Evolutionary conservation across 2,797 vertebrate genomes (phyloP).

Genomic region (Dicrostonyx torquatus): DNA sequence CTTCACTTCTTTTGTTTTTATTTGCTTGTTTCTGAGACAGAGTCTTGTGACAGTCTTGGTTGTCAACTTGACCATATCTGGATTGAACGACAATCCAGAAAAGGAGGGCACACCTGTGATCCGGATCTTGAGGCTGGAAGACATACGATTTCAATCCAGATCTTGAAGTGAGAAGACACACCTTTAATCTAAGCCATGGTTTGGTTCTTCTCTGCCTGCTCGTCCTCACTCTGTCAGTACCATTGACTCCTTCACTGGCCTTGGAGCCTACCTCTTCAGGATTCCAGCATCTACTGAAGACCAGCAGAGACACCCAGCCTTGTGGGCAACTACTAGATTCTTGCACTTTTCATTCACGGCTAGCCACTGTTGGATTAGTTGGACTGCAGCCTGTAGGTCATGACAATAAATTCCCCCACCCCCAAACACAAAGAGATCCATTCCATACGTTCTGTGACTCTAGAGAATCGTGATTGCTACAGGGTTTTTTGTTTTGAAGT

Average conservation of each 20-base stretch:
- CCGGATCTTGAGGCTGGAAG: neutral
- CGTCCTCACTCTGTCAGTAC: neutral
- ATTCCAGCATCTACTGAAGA: neutral
- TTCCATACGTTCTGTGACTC: neutral
- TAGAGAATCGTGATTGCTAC: neutral
- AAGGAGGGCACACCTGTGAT: neutral
- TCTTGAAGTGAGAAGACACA: neutral
- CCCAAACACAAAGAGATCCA: neutral
- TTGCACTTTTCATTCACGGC: neutral
- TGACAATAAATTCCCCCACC: neutral
- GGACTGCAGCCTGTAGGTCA: neutral
- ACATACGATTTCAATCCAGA: neutral
- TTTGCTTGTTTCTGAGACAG: neutral
- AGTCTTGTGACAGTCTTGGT: neutral
- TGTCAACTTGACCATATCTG: neutral
- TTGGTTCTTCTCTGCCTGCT: neutral
- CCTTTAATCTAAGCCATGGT: neutral
- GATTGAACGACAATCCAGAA: neutral
- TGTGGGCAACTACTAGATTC: neutral
- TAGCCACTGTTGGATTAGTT: neutral
- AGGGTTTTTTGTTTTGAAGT: neutral
- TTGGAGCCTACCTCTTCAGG: neutral
- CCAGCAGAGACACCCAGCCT: neutral
- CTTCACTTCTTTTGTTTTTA: neutral
- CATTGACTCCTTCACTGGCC: neutral